Evolutionary conservation across 2,888 invertebrate genomes (phyloP).

Genomic region (Dugesia japonica): DNA sequence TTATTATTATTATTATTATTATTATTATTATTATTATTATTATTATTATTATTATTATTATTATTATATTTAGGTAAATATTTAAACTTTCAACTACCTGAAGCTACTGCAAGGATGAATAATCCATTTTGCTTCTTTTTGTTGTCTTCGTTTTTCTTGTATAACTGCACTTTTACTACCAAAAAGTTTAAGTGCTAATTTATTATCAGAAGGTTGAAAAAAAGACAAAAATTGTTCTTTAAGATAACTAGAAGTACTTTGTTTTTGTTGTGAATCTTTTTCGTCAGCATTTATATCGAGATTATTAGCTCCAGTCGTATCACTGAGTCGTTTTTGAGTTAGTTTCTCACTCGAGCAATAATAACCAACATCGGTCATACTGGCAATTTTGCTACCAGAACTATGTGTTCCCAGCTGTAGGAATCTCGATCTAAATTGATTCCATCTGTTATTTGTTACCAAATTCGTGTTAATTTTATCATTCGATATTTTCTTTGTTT

Average conservation of each 20-base stretch:
- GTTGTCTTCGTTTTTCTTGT: slow-evolving; percentile 92
- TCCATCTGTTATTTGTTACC: background rate
- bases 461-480: background rate
- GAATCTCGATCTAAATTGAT: background rate
- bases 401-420: background rate
- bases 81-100: slow-evolving; percentile 56
- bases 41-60: too few species aligned
- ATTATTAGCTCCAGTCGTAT: slow-evolving; percentile 16
- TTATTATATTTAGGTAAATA: too few species aligned
- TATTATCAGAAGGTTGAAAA: slow-evolving; percentile 97
- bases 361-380: background rate
- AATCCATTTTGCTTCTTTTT: slow-evolving; percentile 93
- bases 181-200: slow-evolving; percentile 96
- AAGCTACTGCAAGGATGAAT: slow-evolving; percentile 99
- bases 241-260: slow-evolving; percentile 37
- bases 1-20: too few species aligned
- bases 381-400: background rate
- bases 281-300: background rate
- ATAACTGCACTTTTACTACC: slow-evolving; percentile 94
- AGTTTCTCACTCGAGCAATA: background rate
- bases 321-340: background rate
- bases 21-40: too few species aligned
- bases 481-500: background rate
- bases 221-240: slow-evolving; percentile 51
- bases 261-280: slow-evolving; percentile 12